These are phyloP conservation scores for Megalops atlanticus DNA, from an alignment of 2,113 vertebrate genomes.

Conservation along the genomic window DNA sequence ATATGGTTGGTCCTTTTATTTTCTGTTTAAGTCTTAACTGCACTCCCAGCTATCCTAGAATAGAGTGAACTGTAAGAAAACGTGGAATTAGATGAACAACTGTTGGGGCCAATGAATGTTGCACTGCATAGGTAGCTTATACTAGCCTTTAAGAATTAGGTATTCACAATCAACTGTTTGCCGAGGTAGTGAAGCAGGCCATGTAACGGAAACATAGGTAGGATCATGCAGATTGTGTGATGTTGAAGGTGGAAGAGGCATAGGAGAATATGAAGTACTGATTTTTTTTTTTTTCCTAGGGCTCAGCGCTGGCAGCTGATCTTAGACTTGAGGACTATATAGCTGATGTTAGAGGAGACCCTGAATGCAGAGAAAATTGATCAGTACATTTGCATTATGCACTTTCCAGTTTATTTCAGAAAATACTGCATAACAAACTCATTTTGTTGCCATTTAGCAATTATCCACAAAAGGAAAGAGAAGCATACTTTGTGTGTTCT, in stretches of 20 bases:
- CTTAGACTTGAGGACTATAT: not conserved
- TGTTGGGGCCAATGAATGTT: not conserved
- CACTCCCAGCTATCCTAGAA: not conserved
- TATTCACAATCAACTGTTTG: not conserved
- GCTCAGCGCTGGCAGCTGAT: conserved; percentile 29
- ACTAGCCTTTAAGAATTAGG: not conserved
- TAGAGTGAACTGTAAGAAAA: not conserved
- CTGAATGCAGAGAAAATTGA: not conserved
- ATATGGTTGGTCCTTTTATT: not conserved
- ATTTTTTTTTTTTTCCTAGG: not conserved
- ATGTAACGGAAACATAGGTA: not conserved
- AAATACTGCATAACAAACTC: not conserved
- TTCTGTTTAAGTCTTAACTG: not conserved
- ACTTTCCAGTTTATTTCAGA: not conserved
- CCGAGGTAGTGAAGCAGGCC: not conserved
- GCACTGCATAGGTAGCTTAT: not conserved
- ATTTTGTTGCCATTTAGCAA: not conserved
- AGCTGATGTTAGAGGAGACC: not conserved
- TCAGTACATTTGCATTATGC: not conserved
- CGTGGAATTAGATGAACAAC: not conserved
- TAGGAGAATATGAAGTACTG: not conserved
- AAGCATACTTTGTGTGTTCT: not conserved
- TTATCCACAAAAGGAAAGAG: conserved; percentile 3
- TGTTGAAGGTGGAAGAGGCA: not conserved
- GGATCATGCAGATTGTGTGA: not conserved